phyloP scores from a whole-genome alignment of 2,113 vertebrate species.

The Antennarius striatus region DNA sequence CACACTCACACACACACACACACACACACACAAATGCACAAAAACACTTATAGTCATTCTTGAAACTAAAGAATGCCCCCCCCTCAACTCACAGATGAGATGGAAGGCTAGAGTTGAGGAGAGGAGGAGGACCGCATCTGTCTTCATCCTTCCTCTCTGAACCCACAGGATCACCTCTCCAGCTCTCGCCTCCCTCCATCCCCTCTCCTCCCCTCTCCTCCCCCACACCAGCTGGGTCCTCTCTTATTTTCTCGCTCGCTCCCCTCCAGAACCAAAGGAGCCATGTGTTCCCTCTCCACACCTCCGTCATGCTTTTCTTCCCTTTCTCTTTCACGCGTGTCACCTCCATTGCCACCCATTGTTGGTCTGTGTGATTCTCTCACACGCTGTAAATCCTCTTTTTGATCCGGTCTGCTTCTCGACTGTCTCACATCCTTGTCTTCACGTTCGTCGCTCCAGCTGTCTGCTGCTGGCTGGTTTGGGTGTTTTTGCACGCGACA shows the following conservation, averaged over 20 bases:
- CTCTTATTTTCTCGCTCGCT: conserved; percentile 14
- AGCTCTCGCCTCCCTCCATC: conserved; percentile 14
- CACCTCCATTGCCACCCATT: conserved; percentile 7
- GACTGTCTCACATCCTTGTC: conserved; percentile 37
- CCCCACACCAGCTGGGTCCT: conserved; percentile 57
- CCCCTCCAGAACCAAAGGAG: conserved; percentile 31
- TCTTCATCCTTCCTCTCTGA: conserved; percentile 32
- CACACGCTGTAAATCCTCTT: conserved; percentile 21
- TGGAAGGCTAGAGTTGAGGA: conserved; percentile 8
- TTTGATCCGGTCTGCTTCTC: conserved; percentile 38
- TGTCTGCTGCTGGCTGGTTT: conserved; percentile 26
- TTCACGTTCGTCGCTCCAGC: conserved; percentile 36
- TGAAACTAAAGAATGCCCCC: conserved; percentile 33
- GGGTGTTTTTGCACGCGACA: conserved; percentile 16
- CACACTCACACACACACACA: conserved; percentile 18
- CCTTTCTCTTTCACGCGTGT: conserved; percentile 21
- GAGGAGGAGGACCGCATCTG: conserved; percentile 34
- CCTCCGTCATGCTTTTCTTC: conserved; percentile 43
- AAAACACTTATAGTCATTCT: conserved; percentile 11
- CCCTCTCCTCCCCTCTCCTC: conserved; percentile 20
- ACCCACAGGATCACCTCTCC: conserved; percentile 9
- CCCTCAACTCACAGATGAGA: conserved; percentile 30
- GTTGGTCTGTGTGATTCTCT: conserved; percentile 28
- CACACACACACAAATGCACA: conserved; percentile 22
- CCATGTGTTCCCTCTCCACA: conserved; percentile 51